Base-by-base conservation (phyloP, 2,888 invertebrate genomes). In the Pilophorus perplexus region DNA sequence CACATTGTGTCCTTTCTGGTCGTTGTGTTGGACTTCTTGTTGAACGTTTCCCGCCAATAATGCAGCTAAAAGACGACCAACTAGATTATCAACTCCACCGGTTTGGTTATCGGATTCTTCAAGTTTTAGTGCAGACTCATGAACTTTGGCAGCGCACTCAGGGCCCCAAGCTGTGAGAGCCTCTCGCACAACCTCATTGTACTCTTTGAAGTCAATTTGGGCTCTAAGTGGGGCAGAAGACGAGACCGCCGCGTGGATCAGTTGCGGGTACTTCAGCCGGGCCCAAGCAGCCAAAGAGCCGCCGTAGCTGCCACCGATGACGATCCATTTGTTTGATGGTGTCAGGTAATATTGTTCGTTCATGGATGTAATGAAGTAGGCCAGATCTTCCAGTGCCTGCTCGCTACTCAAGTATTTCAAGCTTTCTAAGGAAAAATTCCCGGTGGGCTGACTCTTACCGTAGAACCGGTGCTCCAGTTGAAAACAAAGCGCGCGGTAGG, bases 221-320 rank as follows among this genome's bases (percentile, higher is more conserved):
- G 95, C 95, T 66, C 89, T 77, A 20, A 96, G 78, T 0, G 96
- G 96, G 0, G 92, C 95, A 80, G 93, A 94, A 0, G 91, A 85
- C 6, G 94, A 93, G 52, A 96, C 85, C 4, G 95, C 85, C 0
- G 88, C 94, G 75, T 88, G 81, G 1, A 94, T n/a, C n/a, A n/a
- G n/a, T n/a, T n/a, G n/a, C n/a, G n/a, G n/a, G n/a, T n/a, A n/a
- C n/a, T n/a, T n/a, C n/a, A n/a, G n/a, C n/a, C n/a, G n/a, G n/a
- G n/a, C n/a, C n/a, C n/a, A n/a, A n/a, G n/a, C n/a, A n/a, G 85
- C 22, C 94, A 80, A 77, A 91, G 87, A 0, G 96, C 96, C 96
- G 1, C 95, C 89, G 77, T 97, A 97, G 0, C 94, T 95, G 2
- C 96, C 97, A 12, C 97, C 97, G 77, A 97, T 96, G 1, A 87